These are phyloP conservation scores for Rhopilema esculentum DNA, from an alignment of 30 jellyfish, hydroid and myxozoan species.

Conservation along the genomic window DNA sequence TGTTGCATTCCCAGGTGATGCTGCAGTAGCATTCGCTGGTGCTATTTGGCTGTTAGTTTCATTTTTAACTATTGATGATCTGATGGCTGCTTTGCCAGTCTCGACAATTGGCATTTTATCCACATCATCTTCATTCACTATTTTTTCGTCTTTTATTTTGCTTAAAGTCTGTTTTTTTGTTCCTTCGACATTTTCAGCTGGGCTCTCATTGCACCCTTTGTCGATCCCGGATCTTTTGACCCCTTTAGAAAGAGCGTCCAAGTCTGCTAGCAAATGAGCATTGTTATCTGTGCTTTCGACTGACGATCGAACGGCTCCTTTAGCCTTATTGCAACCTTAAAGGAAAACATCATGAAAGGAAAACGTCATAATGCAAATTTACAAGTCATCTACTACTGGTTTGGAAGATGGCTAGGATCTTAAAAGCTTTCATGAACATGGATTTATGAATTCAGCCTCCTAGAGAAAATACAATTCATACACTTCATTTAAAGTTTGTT, in stretches of 20 bases:
- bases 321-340: conserved; percentile 69
- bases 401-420: too few relatives aligned
- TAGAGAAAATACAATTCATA: too few relatives aligned
- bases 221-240: conserved; percentile 62
- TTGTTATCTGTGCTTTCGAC: conserved; percentile 37
- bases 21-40: background rate
- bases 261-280: conserved; percentile 72
- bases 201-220: conserved; percentile 34
- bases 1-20: conserved; percentile 6
- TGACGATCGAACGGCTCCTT: conserved; percentile 59
- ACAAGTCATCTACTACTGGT: background rate
- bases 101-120: conserved; percentile 51
- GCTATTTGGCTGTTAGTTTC: conserved; percentile 1
- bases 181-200: conserved; percentile 19
- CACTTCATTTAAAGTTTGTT: too few relatives aligned
- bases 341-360: background rate
- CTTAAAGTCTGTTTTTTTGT: conserved; percentile 19
- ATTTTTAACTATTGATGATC: conserved; percentile 29
- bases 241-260: conserved; percentile 76
- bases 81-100: conserved; percentile 68
- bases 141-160: conserved; percentile 18
- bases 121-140: conserved; percentile 53
- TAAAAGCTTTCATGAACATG: too few relatives aligned
- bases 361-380: background rate
- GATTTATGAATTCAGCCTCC: too few relatives aligned